These are phyloP conservation scores for Aleiodes testaceus DNA, from an alignment of 2,888 invertebrate species.

Conservation along the genomic window DNA sequence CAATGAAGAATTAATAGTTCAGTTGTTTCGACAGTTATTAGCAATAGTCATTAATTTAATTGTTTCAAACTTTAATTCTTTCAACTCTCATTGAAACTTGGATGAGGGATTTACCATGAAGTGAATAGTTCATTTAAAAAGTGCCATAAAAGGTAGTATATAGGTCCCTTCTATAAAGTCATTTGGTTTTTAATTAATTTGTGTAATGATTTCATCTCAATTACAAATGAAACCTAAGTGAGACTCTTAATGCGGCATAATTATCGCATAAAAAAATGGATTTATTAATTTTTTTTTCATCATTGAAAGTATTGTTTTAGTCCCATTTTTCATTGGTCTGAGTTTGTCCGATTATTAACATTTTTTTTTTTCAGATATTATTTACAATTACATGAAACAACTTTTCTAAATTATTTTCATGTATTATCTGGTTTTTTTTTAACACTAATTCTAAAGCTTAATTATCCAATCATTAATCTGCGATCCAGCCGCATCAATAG, in stretches of 20 bases:
- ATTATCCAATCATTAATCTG: neutral
- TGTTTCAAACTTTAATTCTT: neutral
- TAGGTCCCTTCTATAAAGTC: constrained; percentile 31
- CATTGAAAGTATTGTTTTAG: constrained; percentile 32
- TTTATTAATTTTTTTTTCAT: constrained; percentile 9
- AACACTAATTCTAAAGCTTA: neutral
- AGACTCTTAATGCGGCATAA: constrained; percentile 27
- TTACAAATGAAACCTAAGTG: constrained; percentile 7
- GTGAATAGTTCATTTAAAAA: neutral
- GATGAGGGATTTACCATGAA: neutral
- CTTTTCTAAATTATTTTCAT: neutral
- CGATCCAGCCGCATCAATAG: constrained; percentile 19
- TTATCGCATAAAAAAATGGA: constrained; percentile 34
- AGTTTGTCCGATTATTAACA: neutral
- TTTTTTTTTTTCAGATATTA: constrained; percentile 7
- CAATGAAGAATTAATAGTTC: neutral
- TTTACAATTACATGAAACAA: constrained; percentile 23
- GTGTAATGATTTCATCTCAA: neutral
- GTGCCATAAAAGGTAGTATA: constrained; percentile 27
- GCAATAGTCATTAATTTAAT: neutral
- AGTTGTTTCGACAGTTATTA: neutral
- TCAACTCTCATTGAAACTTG: no score
- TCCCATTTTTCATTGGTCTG: constrained; percentile 49
- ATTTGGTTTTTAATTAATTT: constrained; percentile 7
- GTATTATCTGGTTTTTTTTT: neutral